phyloP scores from a whole-genome alignment of 1,140 invertebrate species.

The Achroia grisella region DNA sequence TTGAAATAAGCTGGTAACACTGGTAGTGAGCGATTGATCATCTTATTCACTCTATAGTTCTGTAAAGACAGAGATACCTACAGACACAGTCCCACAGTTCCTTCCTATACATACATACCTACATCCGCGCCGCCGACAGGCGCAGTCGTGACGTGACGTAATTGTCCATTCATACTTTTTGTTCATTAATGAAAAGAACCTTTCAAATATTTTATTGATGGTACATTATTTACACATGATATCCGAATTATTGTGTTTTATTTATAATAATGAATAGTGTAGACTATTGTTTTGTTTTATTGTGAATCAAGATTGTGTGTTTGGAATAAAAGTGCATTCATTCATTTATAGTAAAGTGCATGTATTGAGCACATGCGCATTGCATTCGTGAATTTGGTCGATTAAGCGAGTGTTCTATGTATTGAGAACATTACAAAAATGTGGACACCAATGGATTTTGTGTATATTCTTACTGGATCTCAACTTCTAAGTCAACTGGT shows the following conservation, averaged over 20 bases:
- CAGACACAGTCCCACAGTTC: no score
- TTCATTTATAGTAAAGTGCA: conserved; percentile 54
- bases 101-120: no score
- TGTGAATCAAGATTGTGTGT: background rate
- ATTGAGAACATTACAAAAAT: conserved; percentile 20
- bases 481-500: conserved; percentile 23
- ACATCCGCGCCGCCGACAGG: conserved; percentile 47
- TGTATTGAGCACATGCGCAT: conserved; percentile 62
- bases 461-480: conserved; percentile 30
- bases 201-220: conserved; percentile 31
- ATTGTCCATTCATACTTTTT: conserved; percentile 72
- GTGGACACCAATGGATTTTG: conserved; percentile 22
- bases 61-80: no score
- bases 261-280: no score
- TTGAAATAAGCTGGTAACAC: no score
- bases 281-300: no score
- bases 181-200: conserved; percentile 54
- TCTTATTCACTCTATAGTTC: no score
- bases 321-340: conserved; percentile 49
- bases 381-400: conserved; percentile 35
- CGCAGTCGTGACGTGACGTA: conserved; percentile 69
- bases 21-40: no score
- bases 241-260: no score
- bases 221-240: no score
- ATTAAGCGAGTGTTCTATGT: conserved; percentile 19